phyloP scores from a whole-genome alignment of 92 coral and sea anemone species.

The Muricea muricata region DNA sequence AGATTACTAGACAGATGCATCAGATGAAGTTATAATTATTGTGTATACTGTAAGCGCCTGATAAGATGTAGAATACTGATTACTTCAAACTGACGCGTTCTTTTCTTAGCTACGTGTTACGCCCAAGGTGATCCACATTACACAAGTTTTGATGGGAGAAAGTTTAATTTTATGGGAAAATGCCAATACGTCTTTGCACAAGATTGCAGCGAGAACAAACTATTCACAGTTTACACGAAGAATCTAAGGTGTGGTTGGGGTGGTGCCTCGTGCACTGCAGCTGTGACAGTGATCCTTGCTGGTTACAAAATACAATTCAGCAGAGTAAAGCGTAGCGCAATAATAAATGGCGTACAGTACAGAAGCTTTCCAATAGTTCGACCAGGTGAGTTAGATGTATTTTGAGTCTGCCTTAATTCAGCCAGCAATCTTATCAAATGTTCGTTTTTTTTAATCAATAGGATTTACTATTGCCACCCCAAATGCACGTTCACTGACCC shows the following conservation, averaged over 20 bases:
- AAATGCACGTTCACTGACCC: background rate
- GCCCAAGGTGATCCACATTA: slow-evolving; percentile 32
- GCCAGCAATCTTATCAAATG: too few species aligned
- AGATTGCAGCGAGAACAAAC: background rate
- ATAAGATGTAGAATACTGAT: too few species aligned
- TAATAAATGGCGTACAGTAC: background rate
- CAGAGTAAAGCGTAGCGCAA: background rate
- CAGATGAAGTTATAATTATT: too few species aligned
- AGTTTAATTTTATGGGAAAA: slow-evolving; percentile 17
- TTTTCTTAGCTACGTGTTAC: background rate
- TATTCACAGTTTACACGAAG: background rate
- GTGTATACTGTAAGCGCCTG: too few species aligned
- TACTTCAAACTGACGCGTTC: background rate
- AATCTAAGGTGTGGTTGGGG: background rate
- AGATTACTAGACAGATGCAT: too few species aligned
- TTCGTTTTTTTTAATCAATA: background rate
- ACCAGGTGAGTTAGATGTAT: slow-evolving; percentile 7
- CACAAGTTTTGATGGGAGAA: background rate
- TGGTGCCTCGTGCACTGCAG: background rate
- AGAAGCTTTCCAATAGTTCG: background rate
- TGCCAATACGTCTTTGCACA: slow-evolving; percentile 1
- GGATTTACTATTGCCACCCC: slow-evolving; percentile 11
- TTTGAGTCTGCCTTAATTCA: too few species aligned
- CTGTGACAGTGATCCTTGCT: background rate
- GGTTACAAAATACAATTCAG: background rate